Evolutionary conservation across 1,140 invertebrate genomes (phyloP).

Genomic region (Drosophila nannoptera): DNA sequence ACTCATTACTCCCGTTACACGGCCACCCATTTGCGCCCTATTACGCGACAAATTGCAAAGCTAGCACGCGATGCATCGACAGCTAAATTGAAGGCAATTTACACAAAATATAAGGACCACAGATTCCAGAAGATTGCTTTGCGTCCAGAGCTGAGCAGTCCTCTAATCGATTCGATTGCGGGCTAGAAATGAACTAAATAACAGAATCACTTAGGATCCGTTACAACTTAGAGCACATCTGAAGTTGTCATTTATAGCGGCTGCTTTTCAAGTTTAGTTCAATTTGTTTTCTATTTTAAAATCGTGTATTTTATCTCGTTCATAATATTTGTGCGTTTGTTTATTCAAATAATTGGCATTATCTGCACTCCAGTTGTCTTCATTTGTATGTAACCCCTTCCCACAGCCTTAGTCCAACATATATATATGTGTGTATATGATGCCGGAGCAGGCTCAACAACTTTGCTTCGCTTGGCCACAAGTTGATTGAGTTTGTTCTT

Average conservation of each 20-base stretch:
- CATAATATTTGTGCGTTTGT: slow-evolving; percentile 15
- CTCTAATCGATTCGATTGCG: slow-evolving; percentile 72
- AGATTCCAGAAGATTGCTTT: slow-evolving; percentile 83
- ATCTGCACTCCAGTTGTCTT: slow-evolving; percentile 19
- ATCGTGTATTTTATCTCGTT: slow-evolving; percentile 58
- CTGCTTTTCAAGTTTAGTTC: slow-evolving; percentile 57
- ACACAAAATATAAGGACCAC: slow-evolving; percentile 82
- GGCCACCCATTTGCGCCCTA: slow-evolving; percentile 81
- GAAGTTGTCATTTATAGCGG: slow-evolving; percentile 4
- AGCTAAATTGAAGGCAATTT: slow-evolving; percentile 82
- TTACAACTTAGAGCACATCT: no score
- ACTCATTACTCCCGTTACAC: slow-evolving; percentile 83
- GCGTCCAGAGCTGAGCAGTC: slow-evolving; percentile 81
- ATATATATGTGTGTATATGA: not conserved
- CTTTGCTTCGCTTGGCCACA: slow-evolving; percentile 1
- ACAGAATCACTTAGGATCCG: not conserved
- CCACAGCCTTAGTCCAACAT: not conserved
- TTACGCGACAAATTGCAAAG: slow-evolving; percentile 82
- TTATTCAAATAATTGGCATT: slow-evolving; percentile 27
- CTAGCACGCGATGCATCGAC: slow-evolving; percentile 82
- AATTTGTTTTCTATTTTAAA: slow-evolving; percentile 73
- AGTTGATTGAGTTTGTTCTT: not conserved
- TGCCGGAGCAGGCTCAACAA: not conserved
- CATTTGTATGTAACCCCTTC: not conserved
- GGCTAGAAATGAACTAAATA: slow-evolving; percentile 41